Evolutionary conservation across 2,113 vertebrate genomes (phyloP).

Genomic region (Dasyornis broadbenti): DNA sequence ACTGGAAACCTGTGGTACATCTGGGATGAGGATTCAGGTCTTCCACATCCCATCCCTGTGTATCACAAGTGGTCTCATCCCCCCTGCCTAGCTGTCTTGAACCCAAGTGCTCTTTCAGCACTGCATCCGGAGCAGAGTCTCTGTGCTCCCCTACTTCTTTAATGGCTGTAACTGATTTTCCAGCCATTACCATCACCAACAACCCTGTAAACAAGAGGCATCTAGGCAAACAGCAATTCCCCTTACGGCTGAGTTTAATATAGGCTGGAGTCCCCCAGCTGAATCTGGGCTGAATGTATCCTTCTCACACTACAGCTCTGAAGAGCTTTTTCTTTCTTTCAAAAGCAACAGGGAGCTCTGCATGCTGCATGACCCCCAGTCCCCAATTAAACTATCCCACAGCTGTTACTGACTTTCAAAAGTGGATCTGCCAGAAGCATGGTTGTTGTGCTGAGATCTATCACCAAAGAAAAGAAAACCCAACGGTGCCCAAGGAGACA

Average conservation of each 20-base stretch:
- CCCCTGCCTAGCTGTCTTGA: not conserved
- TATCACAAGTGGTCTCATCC: not conserved
- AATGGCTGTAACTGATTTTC: not conserved
- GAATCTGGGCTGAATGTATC: not conserved
- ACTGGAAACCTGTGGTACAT: not conserved
- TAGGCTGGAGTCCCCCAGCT: not conserved
- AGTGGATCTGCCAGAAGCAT: not conserved
- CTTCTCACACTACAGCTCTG: not conserved
- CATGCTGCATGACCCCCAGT: not conserved
- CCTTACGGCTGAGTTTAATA: not conserved
- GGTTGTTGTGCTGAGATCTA: not conserved
- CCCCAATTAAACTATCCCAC: not conserved
- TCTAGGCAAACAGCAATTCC: not conserved
- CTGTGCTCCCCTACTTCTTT: not conserved
- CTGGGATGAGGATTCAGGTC: not conserved
- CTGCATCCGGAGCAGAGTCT: not conserved
- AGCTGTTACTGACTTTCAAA: slow-evolving; percentile 8
- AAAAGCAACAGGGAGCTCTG: not conserved
- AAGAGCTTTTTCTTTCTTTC: not conserved
- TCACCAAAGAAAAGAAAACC: not conserved
- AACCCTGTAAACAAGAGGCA: not conserved
- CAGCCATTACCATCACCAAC: not conserved
- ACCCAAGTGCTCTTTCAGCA: rapidly evolving
- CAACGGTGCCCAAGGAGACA: not conserved
- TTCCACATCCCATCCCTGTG: not conserved